Conservation (phyloP, 2,888 invertebrate genomes). For the Archips crataeganus region DNA sequence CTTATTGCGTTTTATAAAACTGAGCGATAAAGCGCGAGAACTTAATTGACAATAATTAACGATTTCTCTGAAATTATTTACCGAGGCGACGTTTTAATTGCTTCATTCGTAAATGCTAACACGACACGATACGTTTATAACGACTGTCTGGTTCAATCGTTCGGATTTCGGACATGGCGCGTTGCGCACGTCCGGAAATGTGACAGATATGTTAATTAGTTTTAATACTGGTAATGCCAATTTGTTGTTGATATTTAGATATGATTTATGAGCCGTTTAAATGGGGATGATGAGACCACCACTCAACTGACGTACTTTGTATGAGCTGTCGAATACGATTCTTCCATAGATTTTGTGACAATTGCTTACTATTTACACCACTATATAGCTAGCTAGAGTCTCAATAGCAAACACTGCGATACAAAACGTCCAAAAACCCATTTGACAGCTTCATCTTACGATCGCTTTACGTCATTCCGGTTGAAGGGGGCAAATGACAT, state of each 20-base stretch:
- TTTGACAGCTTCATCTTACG: too few species aligned
- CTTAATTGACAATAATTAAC: background rate
- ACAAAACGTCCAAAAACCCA: too few species aligned
- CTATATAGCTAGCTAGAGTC: too few species aligned
- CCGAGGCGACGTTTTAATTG: background rate
- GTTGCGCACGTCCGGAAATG: background rate
- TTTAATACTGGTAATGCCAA: background rate
- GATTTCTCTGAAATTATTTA: slow-evolving; percentile 1
- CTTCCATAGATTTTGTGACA: too few species aligned
- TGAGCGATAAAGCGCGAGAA: too few species aligned
- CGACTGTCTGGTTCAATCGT: background rate
- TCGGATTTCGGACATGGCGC: background rate
- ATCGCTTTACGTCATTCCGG: too few species aligned
- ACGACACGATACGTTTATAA: background rate
- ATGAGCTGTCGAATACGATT: too few species aligned
- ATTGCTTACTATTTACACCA: too few species aligned
- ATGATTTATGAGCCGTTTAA: background rate
- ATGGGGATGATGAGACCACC: background rate
- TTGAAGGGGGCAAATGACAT: too few species aligned
- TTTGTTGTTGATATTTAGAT: background rate
- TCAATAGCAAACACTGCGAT: too few species aligned
- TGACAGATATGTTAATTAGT: background rate
- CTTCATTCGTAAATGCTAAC: background rate
- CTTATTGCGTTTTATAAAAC: background rate
- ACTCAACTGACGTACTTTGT: too few species aligned